Evolutionary conservation across 1,140 invertebrate species (phyloP).

Genomic region (Antheraea mylitta): DNA sequence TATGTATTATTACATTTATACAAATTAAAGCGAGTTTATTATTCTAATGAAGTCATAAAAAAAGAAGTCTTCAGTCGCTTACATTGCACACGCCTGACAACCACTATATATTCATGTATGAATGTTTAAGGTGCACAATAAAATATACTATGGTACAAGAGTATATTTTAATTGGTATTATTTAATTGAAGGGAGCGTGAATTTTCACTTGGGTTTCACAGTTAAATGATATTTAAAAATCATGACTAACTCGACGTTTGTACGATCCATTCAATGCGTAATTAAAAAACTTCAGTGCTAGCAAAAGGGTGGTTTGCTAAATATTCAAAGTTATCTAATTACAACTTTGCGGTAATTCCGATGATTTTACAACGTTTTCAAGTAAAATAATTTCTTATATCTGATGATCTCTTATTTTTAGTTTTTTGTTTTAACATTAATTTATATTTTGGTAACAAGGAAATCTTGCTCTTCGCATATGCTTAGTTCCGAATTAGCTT

Average conservation of each 20-base stretch:
- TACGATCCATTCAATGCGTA: neutral
- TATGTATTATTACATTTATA: too few species aligned
- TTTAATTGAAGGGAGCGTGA: neutral
- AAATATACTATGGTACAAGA: neutral
- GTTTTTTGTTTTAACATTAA: too few species aligned
- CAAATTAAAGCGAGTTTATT: too few species aligned
- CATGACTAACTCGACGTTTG: neutral
- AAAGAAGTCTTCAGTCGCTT: too few species aligned
- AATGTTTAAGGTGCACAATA: neutral
- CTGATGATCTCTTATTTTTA: too few species aligned
- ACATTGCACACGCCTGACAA: too few species aligned
- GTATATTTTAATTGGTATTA: neutral
- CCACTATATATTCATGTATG: neutral
- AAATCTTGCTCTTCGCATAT: too few species aligned
- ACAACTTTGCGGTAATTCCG: constrained; percentile 8
- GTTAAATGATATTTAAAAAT: neutral
- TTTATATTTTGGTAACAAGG: too few species aligned
- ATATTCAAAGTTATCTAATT: constrained; percentile 23
- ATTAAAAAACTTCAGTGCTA: constrained; percentile 18
- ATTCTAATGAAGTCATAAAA: too few species aligned
- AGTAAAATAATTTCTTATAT: neutral
- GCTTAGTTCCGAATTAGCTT: too few species aligned
- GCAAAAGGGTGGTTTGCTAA: constrained; percentile 8
- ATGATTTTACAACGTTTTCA: neutral
- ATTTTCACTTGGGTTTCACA: neutral